Evolutionary conservation across 2,797 vertebrate genomes (phyloP).

Genomic region (Oceanodroma leucorhoa): DNA sequence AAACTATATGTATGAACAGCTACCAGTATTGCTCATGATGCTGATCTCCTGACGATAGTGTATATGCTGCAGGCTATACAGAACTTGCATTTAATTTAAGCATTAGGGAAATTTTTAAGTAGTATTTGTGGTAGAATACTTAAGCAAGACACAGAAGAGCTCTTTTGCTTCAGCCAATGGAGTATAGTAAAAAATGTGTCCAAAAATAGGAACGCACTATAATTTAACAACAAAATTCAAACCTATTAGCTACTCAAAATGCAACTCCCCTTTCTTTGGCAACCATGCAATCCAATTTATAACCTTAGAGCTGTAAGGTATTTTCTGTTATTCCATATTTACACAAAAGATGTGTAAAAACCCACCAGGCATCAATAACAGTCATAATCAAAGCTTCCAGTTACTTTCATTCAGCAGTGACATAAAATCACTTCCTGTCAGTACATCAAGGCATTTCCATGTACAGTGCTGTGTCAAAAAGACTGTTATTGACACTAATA

Average conservation of each 20-base stretch:
- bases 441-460: slow-evolving; percentile 26
- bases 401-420: slow-evolving; percentile 26
- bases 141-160: neutral
- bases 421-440: slow-evolving; percentile 32
- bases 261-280: neutral
- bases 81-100: neutral
- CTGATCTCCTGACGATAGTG: neutral
- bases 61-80: neutral
- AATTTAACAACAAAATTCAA: slow-evolving; percentile 35
- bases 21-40: neutral
- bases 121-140: neutral
- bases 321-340: slow-evolving; percentile 19
- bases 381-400: neutral
- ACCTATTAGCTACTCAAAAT: neutral
- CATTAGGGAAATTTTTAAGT: neutral
- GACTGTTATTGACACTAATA: neutral
- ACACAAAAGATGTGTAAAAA: slow-evolving; percentile 27
- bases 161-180: neutral
- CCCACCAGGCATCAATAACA: slow-evolving; percentile 6
- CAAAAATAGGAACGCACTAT: neutral
- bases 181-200: neutral
- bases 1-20: neutral
- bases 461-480: neutral
- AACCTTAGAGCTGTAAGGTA: neutral
- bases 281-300: neutral